phyloP scores from a whole-genome alignment of 2,113 vertebrate genomes.

The Mustela lutreola region DNA sequence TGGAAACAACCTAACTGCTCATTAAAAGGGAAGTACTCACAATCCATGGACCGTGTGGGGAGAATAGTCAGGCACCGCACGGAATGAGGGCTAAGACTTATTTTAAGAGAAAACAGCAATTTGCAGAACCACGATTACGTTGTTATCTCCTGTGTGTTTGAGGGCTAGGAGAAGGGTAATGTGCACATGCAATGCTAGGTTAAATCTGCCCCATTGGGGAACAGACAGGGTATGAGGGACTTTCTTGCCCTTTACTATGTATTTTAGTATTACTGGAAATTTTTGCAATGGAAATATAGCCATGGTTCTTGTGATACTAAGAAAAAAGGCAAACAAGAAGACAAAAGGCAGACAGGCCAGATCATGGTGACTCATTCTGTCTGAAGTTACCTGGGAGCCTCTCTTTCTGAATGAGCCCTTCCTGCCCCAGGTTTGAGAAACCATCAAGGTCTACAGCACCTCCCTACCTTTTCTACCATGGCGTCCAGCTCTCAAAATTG shows the following conservation, averaged over 20 bases:
- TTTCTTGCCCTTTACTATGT: neutral
- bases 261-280: neutral
- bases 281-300: neutral
- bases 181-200: neutral
- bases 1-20: neutral
- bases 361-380: neutral
- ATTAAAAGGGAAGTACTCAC: neutral
- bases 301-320: neutral
- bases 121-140: neutral
- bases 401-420: neutral
- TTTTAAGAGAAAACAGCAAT: neutral
- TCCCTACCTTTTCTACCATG: neutral
- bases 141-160: neutral
- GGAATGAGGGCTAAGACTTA: neutral
- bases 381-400: neutral
- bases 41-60: neutral
- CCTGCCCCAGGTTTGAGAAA: neutral
- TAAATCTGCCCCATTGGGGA: neutral
- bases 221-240: neutral
- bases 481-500: conserved; percentile 62
- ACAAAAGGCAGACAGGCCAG: neutral
- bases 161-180: neutral
- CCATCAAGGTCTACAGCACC: neutral
- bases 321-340: neutral
- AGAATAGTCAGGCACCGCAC: neutral